Percentiles rank a stretch among this genome's conserved stretches.
These are phyloP conservation scores for Trematomus bernacchii DNA, from an alignment of 2,797 vertebrate genomes.

Conservation along the genomic window DNA sequence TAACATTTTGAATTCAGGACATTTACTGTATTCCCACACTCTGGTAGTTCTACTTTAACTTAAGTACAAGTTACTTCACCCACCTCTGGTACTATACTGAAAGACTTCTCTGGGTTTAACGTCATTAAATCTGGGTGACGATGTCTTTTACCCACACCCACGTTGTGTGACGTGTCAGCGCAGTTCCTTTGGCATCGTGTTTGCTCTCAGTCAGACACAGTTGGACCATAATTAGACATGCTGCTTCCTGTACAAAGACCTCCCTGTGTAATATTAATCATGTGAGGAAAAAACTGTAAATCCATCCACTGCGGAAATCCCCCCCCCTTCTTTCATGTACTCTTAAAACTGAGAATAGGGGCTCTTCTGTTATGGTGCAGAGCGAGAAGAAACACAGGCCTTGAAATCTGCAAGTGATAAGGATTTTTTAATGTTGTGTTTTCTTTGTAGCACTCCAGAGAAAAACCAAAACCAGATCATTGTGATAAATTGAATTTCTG, in stretches of 20 bases:
- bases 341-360: constrained; percentile 61
- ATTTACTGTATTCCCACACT: too few species aligned
- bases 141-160: constrained; percentile 89
- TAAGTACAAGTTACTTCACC: too few species aligned
- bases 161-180: constrained; percentile 78
- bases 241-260: constrained; percentile 87
- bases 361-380: constrained; percentile 25
- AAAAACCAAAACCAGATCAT: constrained; percentile 27
- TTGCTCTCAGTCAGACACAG: constrained; percentile 85
- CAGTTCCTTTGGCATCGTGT: constrained; percentile 78
- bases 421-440: constrained; percentile 40
- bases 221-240: constrained; percentile 85
- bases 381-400: constrained; percentile 37
- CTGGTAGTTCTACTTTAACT: too few species aligned
- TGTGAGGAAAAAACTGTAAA: constrained; percentile 85
- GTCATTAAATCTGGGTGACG: constrained; percentile 83
- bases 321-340: constrained; percentile 70
- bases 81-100: constrained; percentile 36
- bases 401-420: constrained; percentile 43
- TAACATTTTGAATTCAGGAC: too few species aligned
- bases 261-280: constrained; percentile 87
- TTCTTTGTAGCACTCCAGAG: constrained; percentile 18
- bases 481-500: constrained; percentile 18
- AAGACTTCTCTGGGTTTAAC: constrained; percentile 82
- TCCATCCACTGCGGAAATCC: constrained; percentile 83